A percentile compares a stretch with the other conserved stretches of the same genome.
These are phyloP conservation scores for Heliothis virescens DNA, from an alignment of 1,140 invertebrate species.

Conservation along the genomic window DNA sequence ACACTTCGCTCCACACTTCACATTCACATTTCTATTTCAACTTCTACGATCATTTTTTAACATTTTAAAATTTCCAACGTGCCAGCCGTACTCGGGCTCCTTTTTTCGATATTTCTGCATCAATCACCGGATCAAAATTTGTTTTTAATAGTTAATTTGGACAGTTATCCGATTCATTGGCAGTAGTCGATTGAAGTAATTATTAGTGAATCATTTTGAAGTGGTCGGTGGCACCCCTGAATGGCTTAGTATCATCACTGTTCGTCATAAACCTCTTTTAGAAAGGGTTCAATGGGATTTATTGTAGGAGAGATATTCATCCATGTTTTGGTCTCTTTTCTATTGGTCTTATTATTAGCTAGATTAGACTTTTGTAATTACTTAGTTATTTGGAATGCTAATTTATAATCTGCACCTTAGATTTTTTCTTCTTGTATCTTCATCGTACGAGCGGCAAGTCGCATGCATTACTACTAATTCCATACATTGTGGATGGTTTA, in stretches of 20 bases:
- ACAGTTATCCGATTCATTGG: slow-evolving; percentile 69
- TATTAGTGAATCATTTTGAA: slow-evolving; percentile 77
- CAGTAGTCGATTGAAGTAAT: slow-evolving; percentile 68
- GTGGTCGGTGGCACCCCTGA: slow-evolving; percentile 81
- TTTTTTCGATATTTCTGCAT: slow-evolving; percentile 60
- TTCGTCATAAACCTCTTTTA: slow-evolving; percentile 74
- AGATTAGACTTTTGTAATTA: slow-evolving; percentile 69
- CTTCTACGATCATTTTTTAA: slow-evolving; percentile 54
- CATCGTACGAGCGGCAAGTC: slow-evolving; percentile 69
- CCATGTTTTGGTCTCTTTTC: slow-evolving; percentile 78
- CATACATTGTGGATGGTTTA: slow-evolving; percentile 56
- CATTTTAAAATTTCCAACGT: slow-evolving; percentile 48
- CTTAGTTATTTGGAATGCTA: slow-evolving; percentile 73
- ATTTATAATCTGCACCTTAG: slow-evolving; percentile 81
- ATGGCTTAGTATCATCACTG: slow-evolving; percentile 84
- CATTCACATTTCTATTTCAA: slow-evolving; percentile 61
- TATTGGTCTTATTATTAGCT: slow-evolving; percentile 75
- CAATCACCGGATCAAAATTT: slow-evolving; percentile 65
- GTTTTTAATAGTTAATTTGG: slow-evolving; percentile 64
- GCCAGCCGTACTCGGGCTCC: slow-evolving; percentile 35
- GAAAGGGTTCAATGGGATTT: slow-evolving; percentile 66
- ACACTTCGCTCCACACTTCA: slow-evolving; percentile 63
- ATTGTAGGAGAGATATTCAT: slow-evolving; percentile 70
- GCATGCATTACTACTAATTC: slow-evolving; percentile 62
- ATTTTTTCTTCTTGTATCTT: slow-evolving; percentile 75